Base-by-base conservation (phyloP, 2,113 vertebrate genomes). In the Mugil cephalus region DNA sequence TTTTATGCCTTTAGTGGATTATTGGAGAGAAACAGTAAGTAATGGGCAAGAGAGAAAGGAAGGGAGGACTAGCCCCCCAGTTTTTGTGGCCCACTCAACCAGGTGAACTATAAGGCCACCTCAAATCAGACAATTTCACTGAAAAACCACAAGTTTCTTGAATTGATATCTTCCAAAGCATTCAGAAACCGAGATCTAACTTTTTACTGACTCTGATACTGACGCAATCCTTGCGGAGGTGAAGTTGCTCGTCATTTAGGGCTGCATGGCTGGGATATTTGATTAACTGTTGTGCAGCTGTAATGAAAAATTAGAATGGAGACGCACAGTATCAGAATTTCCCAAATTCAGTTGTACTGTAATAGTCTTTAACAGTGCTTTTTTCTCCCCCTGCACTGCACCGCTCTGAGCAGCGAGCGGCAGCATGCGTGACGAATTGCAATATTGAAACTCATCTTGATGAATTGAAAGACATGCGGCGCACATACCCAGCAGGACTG, bases 391-490 rank as follows among this genome's bases (percentile, higher is more conserved):
- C 73, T 12, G 40, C 38, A 17, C 76, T 10, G 1, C 55, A 12
- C n/a, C 4, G 21, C 72, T 55, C n/a, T 1, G 43, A 1, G 50
- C 56, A 30, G 18, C 35, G 34, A 53, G 69, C 75, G 70, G 75
- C 73, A 70, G 74, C 79, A n/a, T 11, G 69, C 36, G 18, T 79
- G 83, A 83, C 85, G 34, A 77, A 88, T 76, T 82, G 68, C 80
- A 82, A 89, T 82, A 85, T 79, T 87, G 84, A 76, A 80, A 85
- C 79, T 58, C 62, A 34, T 74, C 55, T 75, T 40, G 64, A 80
- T 83, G 80, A 74, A 74, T 59, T 75, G 36, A 77, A 72, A 56
- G 60, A 69, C 56, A 52, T n/a, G 71, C 45, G 1, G 73, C 0
- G 15, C 68, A 60, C 70, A 83, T 35, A 54, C 14, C 66, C 85